A percentile compares a stretch with the other conserved stretches of the same genome.
These are phyloP conservation scores for Tethya wilhelma DNA, from an alignment of 37 sponge, comb jelly and placozoan genomes.

Conservation along the genomic window DNA sequence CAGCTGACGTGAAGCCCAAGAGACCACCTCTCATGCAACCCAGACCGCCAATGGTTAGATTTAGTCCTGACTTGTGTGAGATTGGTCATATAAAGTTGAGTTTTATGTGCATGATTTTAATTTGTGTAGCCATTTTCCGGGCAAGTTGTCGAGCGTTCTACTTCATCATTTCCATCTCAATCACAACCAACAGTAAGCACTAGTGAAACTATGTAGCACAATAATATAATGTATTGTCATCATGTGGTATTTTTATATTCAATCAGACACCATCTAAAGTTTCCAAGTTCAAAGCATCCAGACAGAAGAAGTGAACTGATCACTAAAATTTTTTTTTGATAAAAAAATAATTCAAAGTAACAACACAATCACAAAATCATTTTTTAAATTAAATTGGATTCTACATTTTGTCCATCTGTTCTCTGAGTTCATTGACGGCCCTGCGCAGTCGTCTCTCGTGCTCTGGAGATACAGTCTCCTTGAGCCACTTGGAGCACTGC, in stretches of 20 bases:
- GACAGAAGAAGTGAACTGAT: neutral
- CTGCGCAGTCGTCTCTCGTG: constrained; percentile 61
- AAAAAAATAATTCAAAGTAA: neutral
- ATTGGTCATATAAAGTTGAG: too few relatives aligned
- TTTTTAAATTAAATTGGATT: neutral
- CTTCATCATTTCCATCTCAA: neutral
- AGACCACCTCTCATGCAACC: neutral
- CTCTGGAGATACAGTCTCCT: constrained; percentile 53
- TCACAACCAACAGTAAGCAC: too few relatives aligned
- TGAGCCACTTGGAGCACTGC: constrained; percentile 84
- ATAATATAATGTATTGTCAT: neutral
- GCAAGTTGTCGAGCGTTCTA: constrained; percentile 43
- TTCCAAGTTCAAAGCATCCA: constrained; percentile 45
- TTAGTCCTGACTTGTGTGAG: too few relatives aligned
- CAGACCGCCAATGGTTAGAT: neutral
- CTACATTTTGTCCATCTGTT: constrained; percentile 62
- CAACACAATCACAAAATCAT: neutral
- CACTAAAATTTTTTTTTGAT: neutral
- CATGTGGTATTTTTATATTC: neutral
- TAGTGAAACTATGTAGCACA: neutral
- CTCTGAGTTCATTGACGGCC: constrained; percentile 79
- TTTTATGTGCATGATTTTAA: neutral
- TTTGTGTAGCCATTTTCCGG: constrained; percentile 67
- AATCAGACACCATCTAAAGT: constrained; percentile 26
- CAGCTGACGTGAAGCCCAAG: neutral